Base-by-base conservation (phyloP, 1,140 invertebrate genomes). In the Solenopsis fugax region DNA sequence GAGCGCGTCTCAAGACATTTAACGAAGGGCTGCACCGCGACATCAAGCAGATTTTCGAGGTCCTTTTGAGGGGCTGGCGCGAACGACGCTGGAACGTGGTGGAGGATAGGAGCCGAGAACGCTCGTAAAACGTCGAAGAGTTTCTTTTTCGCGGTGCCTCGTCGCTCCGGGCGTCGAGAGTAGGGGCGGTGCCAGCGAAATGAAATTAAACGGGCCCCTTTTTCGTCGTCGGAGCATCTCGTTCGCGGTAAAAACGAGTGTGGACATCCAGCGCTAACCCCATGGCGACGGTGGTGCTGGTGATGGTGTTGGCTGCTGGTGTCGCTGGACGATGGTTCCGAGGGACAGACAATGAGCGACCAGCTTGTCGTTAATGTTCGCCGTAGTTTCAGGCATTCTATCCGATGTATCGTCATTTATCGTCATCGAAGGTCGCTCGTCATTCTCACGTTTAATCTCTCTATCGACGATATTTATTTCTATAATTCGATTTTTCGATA, bases 141-240 rank as follows among this genome's bases (percentile, higher is more conserved):
- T 76, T 90, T 78, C 89, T 90, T 91, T 91, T 90, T 91, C 89
- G 82, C 78, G 89, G 52, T 78, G 80, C 65, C 85, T 91, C 89
- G 89, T 90, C 84, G 89, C 89, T 90, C 56, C 85, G 84, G 78
- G 87, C 87, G 87, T 85, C 80, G 82, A 85, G 90, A 81, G 67
- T 58, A 75, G 78, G 78, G 89, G 87, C 84, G 89, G 89, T 87
- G 78, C 89, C 87, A 52, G 71, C 65, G 58, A 89, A 91, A 91
- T 91, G 90, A 91, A 91, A 91, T 91, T 91, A 91, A 91, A 91
- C 90, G 86, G 89, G 34, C 87, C 76, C 86, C 72, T 87, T 86
- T 89, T 91, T 87, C 87, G 62, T 56, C 87, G 50, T 50, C 48
- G 78, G 75, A 84, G 34, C 84, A 80, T 91, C 87, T 72, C 77